phyloP scores from a whole-genome alignment of 2,888 invertebrate genomes.

The Perizoma flavofasciatum region DNA sequence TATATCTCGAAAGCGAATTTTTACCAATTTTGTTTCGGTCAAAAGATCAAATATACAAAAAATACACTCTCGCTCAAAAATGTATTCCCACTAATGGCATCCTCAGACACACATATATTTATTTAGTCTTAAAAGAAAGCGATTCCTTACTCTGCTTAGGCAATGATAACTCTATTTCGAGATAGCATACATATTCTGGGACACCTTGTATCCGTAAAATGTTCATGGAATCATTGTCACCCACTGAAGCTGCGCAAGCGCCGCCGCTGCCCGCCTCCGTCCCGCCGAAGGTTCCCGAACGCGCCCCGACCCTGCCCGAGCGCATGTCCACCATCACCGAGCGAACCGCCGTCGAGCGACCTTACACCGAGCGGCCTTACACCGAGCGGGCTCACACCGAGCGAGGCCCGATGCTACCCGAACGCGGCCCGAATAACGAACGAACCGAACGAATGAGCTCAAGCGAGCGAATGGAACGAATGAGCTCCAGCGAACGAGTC shows the following conservation, averaged over 20 bases:
- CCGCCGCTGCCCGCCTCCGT: slow-evolving; percentile 66
- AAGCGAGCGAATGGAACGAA: too few species aligned
- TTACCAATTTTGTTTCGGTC: too few species aligned
- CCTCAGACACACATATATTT: too few species aligned
- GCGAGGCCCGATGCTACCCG: slow-evolving; percentile 45
- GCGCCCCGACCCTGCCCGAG: slow-evolving; percentile 53
- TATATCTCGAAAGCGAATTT: too few species aligned
- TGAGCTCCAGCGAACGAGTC: slow-evolving; percentile 10
- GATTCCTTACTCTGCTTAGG: too few species aligned
- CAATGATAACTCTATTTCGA: too few species aligned
- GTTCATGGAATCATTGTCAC: not conserved
- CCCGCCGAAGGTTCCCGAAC: slow-evolving; percentile 60
- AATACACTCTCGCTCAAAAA: too few species aligned
- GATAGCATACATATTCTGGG: too few species aligned
- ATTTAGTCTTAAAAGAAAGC: too few species aligned
- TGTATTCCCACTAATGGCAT: too few species aligned
- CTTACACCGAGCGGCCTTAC: slow-evolving; percentile 17
- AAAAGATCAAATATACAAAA: too few species aligned
- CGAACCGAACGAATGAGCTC: slow-evolving; percentile 2
- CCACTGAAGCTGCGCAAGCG: slow-evolving; percentile 44
- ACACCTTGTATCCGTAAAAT: not conserved
- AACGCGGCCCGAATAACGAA: slow-evolving; percentile 33
- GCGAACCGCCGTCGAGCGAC: slow-evolving; percentile 15
- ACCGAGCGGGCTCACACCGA: slow-evolving; percentile 22
- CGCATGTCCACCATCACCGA: slow-evolving; percentile 52